phyloP scores from a whole-genome alignment of 2,888 invertebrate genomes.

The Dasysyrphus tricinctus region DNA sequence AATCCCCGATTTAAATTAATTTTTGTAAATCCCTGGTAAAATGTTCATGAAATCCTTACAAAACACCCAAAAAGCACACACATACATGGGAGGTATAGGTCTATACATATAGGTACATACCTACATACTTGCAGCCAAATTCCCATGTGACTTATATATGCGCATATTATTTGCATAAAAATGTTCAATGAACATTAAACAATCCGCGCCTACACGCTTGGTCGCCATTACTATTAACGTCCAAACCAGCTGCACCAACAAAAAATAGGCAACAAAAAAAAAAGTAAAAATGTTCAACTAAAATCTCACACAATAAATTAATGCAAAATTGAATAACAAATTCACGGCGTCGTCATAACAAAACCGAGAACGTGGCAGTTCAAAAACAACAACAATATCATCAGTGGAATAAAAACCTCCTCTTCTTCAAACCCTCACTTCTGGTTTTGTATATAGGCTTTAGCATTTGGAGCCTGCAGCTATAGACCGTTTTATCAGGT shows the following conservation, averaged over 20 bases:
- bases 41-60: constrained; percentile 62
- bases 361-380: constrained; percentile 52
- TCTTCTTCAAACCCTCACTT: not conserved
- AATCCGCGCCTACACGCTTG: constrained; percentile 13
- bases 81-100: not conserved
- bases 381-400: constrained; percentile 16
- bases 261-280: constrained; percentile 4
- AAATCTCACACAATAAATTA: constrained; percentile 67
- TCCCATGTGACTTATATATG: constrained; percentile 29
- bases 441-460: not conserved
- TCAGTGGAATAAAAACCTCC: not conserved
- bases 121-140: not conserved
- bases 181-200: constrained; percentile 14
- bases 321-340: constrained; percentile 75
- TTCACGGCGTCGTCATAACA: constrained; percentile 70
- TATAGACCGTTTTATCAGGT: constrained; percentile 58
- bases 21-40: constrained; percentile 68
- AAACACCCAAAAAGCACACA: constrained; percentile 41
- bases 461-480: constrained; percentile 15
- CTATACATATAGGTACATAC: not conserved
- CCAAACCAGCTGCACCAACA: constrained; percentile 28
- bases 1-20: constrained; percentile 73
- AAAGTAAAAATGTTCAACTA: constrained; percentile 12
- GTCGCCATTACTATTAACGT: constrained; percentile 56
- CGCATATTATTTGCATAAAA: constrained; percentile 68